Percentiles rank a stretch among this genome's conserved stretches.
Conservation (phyloP, 2,113 vertebrate genomes). For the Cairina moschata region DNA sequence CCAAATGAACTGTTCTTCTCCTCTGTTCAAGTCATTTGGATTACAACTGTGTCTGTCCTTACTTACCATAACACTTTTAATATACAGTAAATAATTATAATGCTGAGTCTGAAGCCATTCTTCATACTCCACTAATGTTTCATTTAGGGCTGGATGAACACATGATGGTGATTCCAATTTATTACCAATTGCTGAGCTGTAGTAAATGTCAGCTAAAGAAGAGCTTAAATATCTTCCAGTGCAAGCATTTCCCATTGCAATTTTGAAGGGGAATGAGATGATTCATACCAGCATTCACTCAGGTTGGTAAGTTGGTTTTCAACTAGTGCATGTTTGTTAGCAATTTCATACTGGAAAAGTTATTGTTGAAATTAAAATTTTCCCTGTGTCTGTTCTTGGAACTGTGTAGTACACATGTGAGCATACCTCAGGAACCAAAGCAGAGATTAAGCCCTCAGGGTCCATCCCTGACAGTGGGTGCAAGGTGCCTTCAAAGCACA, state of each 20-base stretch:
- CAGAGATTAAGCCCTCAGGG: background rate
- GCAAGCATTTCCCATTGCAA: background rate
- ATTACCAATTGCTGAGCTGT: background rate
- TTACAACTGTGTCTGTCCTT: background rate
- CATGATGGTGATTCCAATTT: background rate
- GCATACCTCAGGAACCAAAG: rapidly evolving
- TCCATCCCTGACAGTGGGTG: background rate
- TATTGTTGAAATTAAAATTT: background rate
- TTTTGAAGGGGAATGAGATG: background rate
- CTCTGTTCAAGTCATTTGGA: background rate
- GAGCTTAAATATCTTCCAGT: background rate
- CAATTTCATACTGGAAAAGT: background rate
- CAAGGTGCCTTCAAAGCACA: background rate
- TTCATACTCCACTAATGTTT: background rate
- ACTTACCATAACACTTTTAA: background rate
- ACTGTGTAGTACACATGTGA: background rate
- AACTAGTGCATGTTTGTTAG: background rate
- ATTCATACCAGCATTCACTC: background rate
- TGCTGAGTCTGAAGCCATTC: background rate
- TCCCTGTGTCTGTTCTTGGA: background rate
- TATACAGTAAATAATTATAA: background rate
- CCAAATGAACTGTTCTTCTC: background rate
- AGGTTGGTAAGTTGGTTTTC: background rate
- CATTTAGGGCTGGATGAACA: background rate
- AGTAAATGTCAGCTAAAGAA: background rate